phyloP scores from a whole-genome alignment of 1,140 invertebrate species.

The Anoplolepis gracilipes region DNA sequence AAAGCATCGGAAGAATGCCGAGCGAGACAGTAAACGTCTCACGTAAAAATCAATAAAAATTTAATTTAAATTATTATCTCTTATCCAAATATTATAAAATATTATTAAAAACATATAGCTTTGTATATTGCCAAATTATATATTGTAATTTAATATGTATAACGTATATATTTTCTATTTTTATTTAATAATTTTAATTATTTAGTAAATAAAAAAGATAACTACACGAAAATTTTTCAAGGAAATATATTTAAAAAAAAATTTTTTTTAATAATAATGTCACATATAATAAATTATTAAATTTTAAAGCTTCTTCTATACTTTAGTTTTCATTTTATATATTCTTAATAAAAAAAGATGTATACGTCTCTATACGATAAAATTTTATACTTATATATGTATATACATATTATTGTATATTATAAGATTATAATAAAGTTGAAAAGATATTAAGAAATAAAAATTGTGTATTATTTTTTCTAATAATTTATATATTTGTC shows the following conservation, averaged over 20 bases:
- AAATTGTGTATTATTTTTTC: neutral
- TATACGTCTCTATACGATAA: no score
- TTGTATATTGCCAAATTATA: neutral
- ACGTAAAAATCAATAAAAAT: neutral
- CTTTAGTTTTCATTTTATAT: no score
- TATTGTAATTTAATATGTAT: neutral
- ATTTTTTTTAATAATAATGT: neutral
- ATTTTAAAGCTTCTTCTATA: no score
- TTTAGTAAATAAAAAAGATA: no score
- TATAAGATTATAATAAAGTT: neutral
- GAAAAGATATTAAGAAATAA: neutral
- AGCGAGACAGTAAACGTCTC: neutral
- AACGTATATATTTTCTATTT: no score
- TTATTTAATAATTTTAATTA: no score
- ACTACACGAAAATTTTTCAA: no score
- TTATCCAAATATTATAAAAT: no score
- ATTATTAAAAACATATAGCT: no score
- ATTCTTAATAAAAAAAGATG: no score
- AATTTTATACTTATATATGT: no score
- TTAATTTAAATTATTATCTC: neutral
- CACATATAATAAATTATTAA: neutral
- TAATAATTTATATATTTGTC: neutral
- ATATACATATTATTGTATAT: no score
- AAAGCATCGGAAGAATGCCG: neutral
- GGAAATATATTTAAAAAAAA: neutral